These are phyloP conservation scores for Amaurobius ferox DNA, from an alignment of 2,888 invertebrate genomes.

Conservation along the genomic window DNA sequence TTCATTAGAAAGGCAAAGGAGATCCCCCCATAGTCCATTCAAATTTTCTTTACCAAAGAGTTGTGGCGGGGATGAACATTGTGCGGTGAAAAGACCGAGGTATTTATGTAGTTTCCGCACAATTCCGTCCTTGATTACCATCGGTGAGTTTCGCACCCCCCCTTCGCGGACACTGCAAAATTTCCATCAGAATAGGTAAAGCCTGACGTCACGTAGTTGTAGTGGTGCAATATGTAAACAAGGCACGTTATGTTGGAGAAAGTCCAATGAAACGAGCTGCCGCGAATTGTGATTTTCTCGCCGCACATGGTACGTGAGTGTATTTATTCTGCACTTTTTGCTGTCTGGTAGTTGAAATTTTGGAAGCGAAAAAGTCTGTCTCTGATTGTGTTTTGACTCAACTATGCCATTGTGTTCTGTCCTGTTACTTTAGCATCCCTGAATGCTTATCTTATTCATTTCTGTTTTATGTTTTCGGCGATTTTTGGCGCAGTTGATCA, in stretches of 20 bases:
- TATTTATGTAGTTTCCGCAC: slow-evolving; percentile 71
- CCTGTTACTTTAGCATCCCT: too few relatives aligned
- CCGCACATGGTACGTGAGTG: slow-evolving; percentile 46
- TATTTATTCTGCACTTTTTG: slow-evolving; percentile 31
- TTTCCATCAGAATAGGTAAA: slow-evolving; percentile 71
- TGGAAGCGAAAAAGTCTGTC: too few relatives aligned
- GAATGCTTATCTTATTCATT: too few relatives aligned
- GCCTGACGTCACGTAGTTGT: slow-evolving; percentile 50
- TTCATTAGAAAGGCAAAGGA: slow-evolving; percentile 51
- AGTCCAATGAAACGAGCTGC: slow-evolving; percentile 54
- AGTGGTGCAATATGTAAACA: slow-evolving; percentile 62
- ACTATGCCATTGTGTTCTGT: too few relatives aligned
- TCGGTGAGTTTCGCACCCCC: slow-evolving; percentile 32
- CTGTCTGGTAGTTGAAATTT: too few relatives aligned
- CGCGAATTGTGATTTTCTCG: background rate
- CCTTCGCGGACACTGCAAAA: slow-evolving; percentile 35
- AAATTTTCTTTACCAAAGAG: slow-evolving; percentile 31
- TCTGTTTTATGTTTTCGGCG: too few relatives aligned
- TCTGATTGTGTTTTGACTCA: too few relatives aligned
- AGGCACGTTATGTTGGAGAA: slow-evolving; percentile 49
- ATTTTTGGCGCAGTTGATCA: too few relatives aligned
- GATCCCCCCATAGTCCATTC: slow-evolving; percentile 45
- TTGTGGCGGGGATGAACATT: slow-evolving; percentile 26
- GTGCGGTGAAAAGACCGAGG: slow-evolving; percentile 55
- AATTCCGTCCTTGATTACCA: slow-evolving; percentile 69